A percentile compares a stretch with the other conserved stretches of the same genome.
phyloP scores from a whole-genome alignment of 2,113 vertebrate species.

The Pseudorasbora parva region DNA sequence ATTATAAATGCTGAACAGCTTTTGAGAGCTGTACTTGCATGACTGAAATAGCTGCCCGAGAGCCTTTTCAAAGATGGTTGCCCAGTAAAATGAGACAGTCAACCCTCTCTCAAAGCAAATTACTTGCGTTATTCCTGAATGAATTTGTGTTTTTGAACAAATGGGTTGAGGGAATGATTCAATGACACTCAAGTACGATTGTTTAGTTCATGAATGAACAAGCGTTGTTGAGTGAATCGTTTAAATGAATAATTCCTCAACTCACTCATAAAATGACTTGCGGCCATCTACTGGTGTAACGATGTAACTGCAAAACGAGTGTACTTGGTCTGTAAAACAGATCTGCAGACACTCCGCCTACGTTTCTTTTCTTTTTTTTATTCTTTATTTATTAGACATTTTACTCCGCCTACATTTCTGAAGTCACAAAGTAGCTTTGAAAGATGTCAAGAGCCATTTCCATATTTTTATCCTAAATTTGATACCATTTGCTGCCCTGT shows the following conservation, averaged over 20 bases:
- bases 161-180: background rate
- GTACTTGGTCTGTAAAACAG: background rate
- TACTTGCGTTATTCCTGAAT: background rate
- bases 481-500: background rate
- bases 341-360: background rate
- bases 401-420: background rate
- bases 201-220: background rate
- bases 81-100: no score
- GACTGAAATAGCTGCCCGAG: no score
- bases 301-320: background rate
- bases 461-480: conserved; percentile 23
- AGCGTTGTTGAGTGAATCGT: background rate
- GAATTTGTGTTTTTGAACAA: background rate
- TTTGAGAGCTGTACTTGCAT: no score
- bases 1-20: no score
- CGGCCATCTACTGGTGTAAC: background rate
- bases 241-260: background rate
- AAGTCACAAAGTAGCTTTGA: conserved; percentile 18
- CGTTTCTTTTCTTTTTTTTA: no score
- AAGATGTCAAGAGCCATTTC: conserved; percentile 21
- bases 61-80: no score
- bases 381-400: no score
- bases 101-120: no score
- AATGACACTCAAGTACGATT: background rate
- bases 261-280: background rate